Conservation (phyloP, 1,140 invertebrate species). For the Drosophila sproati region DNA sequence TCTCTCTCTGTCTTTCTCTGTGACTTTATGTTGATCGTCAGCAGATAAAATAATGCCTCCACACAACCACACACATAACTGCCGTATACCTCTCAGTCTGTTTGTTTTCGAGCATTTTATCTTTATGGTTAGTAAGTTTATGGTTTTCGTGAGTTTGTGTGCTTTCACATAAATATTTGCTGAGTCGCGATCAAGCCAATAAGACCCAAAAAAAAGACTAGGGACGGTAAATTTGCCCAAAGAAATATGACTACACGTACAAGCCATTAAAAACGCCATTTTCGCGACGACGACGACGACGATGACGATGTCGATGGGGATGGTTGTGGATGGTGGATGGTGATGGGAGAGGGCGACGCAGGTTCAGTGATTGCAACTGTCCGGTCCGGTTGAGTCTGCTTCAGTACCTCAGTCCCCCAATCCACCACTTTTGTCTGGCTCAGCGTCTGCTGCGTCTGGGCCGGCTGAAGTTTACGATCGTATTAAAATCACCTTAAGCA, state of each 20-base stretch:
- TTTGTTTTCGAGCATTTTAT: conserved; percentile 66
- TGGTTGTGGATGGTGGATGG: too few relatives aligned
- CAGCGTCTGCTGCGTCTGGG: conserved; percentile 70
- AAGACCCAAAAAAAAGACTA: conserved; percentile 37
- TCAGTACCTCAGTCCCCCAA: conserved; percentile 1
- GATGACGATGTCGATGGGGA: too few relatives aligned
- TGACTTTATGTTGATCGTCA: conserved; percentile 64
- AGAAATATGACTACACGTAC: conserved; percentile 83
- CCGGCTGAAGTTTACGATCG: conserved; percentile 76
- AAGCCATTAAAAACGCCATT: conserved; percentile 80
- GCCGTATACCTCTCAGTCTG: conserved; percentile 10
- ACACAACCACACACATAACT: conserved; percentile 10
- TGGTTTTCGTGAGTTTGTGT: conserved; percentile 72
- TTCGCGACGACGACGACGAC: conserved; percentile 44
- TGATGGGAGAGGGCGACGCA: conserved; percentile 33
- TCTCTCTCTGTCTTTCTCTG: conserved; percentile 24
- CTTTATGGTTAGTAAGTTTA: conserved; percentile 82
- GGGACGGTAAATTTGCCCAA: conserved; percentile 47
- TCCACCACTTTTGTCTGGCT: conserved; percentile 70
- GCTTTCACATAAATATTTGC: conserved; percentile 78
- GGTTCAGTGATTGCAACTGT: conserved; percentile 66
- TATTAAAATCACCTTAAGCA: conserved; percentile 84
- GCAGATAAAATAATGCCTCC: conserved; percentile 62
- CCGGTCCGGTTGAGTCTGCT: conserved; percentile 6
- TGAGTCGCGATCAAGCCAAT: conserved; percentile 44